Base-by-base conservation (phyloP, 2,113 vertebrate genomes). In the Tautogolabrus adspersus region DNA sequence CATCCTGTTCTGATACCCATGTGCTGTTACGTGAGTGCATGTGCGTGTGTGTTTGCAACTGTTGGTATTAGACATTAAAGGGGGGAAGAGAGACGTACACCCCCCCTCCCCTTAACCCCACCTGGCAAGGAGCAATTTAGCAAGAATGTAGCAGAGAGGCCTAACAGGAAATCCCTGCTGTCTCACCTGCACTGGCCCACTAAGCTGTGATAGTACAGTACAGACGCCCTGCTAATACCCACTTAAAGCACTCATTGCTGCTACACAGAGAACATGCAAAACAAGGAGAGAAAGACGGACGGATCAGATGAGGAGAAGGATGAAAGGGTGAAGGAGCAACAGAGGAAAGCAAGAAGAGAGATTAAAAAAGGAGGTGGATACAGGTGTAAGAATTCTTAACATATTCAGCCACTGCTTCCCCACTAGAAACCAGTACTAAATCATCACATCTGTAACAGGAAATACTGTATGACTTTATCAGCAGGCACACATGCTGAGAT, bases 151-250 rank as follows among this genome's bases (percentile, higher is more conserved):
- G 78, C 72, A 75, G 86, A 89, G 82, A 75, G 85, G 79, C 77
- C 81, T 82, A 74, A 90, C 88, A 93, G 92, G 93, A 91, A 93
- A 92, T 92, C 88, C 87, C 86, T 87, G 88, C 82, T 91, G 86
- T 91, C 91, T 89, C 88, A 88, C 84, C 91, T 88, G 85, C 81
- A 68, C 71, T 68, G 87, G 79, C 72, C 81, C 77, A 56, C 89
- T 92, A 91, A 91, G 85, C 85, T 89, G 83, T 87, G 86, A 90
- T 90, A 87, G 81, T 83, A 63, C 73, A 52, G 79, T 74, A 83
- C 81, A 75, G 70, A 82, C 78, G 44, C 81, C 74, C 64, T 67
- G 71, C 87, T 93, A 91, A 90, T 83, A 84, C 82, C 84, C 79
- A 86, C 81, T 90, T 87, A 87, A 81, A 89, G 90, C 79, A 75